Evolutionary conservation across 2,113 vertebrate genomes (phyloP), one percentile per base, ranked within the genome.

Genomic region (Ictidomys tridecemlineatus): DNA sequence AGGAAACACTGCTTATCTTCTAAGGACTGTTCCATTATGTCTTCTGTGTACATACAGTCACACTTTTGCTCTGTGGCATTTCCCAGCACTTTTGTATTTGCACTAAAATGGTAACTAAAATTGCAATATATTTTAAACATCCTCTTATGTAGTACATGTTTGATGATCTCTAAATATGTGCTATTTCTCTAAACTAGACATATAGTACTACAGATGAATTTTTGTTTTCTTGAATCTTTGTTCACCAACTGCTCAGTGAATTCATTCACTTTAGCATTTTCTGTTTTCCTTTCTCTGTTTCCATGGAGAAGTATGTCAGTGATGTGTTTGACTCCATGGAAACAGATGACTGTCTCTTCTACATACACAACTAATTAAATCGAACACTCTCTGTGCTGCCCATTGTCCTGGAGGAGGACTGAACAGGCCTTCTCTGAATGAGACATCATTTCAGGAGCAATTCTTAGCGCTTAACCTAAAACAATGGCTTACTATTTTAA

Each of bases 271-370:
- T 98, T 34, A 95, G 80, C 80, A 76, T 97, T 97, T 98, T 96
- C 97, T 96, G 88, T 95, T 97, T 98, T 94, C 86, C 86, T 53
- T 86, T 94, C 95, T 97, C 95, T 95, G 98, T 98, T 97, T 97
- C 98, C 98, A 98, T 98, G 97, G 98, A 97, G 96, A 98, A 97
- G 86, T 95, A 82, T 98, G 97, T 96, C 96, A 97, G 42, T 92
- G 89, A 95, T 97, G 78, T 95, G 72, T 96, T 89, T 93, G 95
- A 94, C 67, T 98, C 98, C 98, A 97, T 98, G 97, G 97, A 97
- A 98, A 98, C 98, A 82, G 95, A 97, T 96, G 94, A 94, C 87
- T 96, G 94, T 96, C 95, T 97, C 94, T 98, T 96, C 95, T 95
- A 93, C 94, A 96, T 92, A 93, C 61, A 96, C 92, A 90, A 74